Evolutionary conservation across 2,888 invertebrate genomes (phyloP).

Genomic region (Maniola hyperantus): DNA sequence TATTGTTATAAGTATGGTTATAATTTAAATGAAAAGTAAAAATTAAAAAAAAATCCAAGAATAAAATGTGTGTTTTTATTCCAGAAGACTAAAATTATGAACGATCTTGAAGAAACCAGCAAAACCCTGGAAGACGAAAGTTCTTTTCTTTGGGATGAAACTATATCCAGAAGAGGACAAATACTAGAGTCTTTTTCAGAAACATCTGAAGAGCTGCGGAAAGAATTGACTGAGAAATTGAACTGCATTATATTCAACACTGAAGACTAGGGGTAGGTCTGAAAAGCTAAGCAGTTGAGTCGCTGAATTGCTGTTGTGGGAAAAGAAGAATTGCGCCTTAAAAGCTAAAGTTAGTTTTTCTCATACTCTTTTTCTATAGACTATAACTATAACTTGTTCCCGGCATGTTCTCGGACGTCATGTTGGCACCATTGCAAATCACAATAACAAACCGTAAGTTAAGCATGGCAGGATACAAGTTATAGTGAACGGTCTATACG

Average conservation of each 20-base stretch:
- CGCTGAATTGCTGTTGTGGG: too few relatives aligned
- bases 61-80: not conserved
- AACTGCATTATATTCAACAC: slow-evolving; percentile 18
- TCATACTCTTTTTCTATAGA: too few relatives aligned
- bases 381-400: too few relatives aligned
- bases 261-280: slow-evolving; percentile 13
- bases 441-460: too few relatives aligned
- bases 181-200: slow-evolving; percentile 39
- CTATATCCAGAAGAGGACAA: slow-evolving; percentile 29
- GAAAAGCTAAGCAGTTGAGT: not conserved
- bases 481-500: too few relatives aligned
- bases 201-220: slow-evolving; percentile 41
- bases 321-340: not conserved
- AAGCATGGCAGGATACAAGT: too few relatives aligned
- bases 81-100: slow-evolving; percentile 30
- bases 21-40: too few relatives aligned
- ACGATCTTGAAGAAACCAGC: slow-evolving; percentile 45
- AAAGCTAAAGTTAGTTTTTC: too few relatives aligned
- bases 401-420: too few relatives aligned
- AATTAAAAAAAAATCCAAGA: too few relatives aligned
- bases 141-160: slow-evolving; percentile 43
- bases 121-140: slow-evolving; percentile 46
- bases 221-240: slow-evolving; percentile 44
- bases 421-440: too few relatives aligned
- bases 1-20: too few relatives aligned